Percentiles rank a stretch among this genome's conserved stretches.
Evolutionary conservation across 2,888 invertebrate species (phyloP).

Genomic region (Protodeltote pygarga): DNA sequence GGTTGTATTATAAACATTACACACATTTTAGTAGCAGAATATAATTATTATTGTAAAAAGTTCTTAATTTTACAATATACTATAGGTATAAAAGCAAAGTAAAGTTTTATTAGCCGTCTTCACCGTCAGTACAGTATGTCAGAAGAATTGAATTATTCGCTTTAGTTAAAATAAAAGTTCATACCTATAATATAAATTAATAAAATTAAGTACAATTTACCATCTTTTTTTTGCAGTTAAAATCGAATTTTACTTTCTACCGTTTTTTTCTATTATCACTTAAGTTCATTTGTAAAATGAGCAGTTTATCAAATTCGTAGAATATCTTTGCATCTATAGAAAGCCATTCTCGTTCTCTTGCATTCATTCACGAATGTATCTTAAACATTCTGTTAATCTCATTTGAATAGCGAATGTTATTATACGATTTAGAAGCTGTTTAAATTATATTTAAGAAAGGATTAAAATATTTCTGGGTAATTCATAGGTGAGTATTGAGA

Average conservation of each 20-base stretch:
- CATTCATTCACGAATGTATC: constrained; percentile 22
- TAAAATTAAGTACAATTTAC: too few relatives aligned
- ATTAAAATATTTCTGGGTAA: constrained; percentile 11
- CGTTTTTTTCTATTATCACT: background rate
- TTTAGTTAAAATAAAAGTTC: too few relatives aligned
- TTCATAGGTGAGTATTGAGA: background rate
- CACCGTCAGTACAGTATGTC: too few relatives aligned
- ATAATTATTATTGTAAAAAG: too few relatives aligned
- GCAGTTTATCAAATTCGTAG: constrained; percentile 23
- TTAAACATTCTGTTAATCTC: constrained; percentile 15
- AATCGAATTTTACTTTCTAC: background rate
- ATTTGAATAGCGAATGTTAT: constrained; percentile 15
- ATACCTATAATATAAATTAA: too few relatives aligned
- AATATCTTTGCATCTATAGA: constrained; percentile 2
- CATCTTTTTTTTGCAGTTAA: too few relatives aligned
- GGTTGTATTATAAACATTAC: too few relatives aligned
- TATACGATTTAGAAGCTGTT: background rate
- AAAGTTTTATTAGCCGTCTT: too few relatives aligned
- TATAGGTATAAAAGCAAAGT: too few relatives aligned
- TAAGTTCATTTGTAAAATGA: constrained; percentile 10
- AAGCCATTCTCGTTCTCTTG: background rate
- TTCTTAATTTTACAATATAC: too few relatives aligned
- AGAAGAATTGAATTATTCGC: too few relatives aligned
- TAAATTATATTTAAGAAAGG: constrained; percentile 21
- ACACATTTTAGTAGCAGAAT: too few relatives aligned